Evolutionary conservation across 2,888 invertebrate genomes (phyloP).

Genomic region (Steinernema hermaphroditum): DNA sequence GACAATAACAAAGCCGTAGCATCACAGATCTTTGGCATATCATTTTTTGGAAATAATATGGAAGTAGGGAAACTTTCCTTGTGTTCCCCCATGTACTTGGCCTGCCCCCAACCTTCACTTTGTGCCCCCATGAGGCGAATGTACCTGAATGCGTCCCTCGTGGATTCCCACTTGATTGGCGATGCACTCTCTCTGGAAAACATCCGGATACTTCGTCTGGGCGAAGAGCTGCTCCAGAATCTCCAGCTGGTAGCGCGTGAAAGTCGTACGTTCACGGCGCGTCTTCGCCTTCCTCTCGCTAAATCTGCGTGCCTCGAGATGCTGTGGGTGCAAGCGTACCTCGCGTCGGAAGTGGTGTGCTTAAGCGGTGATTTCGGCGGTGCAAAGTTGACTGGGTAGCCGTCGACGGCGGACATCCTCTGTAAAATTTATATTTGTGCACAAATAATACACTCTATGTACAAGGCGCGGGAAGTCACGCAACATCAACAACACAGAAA

Average conservation of each 20-base stretch:
- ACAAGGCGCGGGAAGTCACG: background rate
- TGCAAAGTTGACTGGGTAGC: conserved; percentile 6
- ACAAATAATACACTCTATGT: background rate
- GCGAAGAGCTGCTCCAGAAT: conserved; percentile 33
- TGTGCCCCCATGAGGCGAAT: no score
- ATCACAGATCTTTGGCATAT: no score
- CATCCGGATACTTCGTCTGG: conserved; percentile 52
- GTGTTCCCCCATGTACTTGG: no score
- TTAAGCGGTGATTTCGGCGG: conserved; percentile 25
- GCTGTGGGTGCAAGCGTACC: background rate
- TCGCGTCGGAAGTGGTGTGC: conserved; percentile 1
- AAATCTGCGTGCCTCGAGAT: no score
- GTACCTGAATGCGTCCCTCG: conserved; percentile 51
- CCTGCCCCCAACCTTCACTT: no score
- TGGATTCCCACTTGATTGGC: conserved; percentile 50
- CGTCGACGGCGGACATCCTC: conserved; percentile 11
- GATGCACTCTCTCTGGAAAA: conserved; percentile 51
- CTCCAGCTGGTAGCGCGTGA: conserved; percentile 52
- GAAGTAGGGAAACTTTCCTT: no score
- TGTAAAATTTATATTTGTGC: background rate
- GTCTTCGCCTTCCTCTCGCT: conserved; percentile 34
- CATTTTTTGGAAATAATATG: no score
- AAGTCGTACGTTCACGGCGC: conserved; percentile 52
- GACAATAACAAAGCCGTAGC: no score
- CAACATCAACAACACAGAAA: background rate